Evolutionary conservation across 2,888 invertebrate species (phyloP), one percentile per base, ranked within the genome.

Genomic region (Leucophenga maculata): DNA sequence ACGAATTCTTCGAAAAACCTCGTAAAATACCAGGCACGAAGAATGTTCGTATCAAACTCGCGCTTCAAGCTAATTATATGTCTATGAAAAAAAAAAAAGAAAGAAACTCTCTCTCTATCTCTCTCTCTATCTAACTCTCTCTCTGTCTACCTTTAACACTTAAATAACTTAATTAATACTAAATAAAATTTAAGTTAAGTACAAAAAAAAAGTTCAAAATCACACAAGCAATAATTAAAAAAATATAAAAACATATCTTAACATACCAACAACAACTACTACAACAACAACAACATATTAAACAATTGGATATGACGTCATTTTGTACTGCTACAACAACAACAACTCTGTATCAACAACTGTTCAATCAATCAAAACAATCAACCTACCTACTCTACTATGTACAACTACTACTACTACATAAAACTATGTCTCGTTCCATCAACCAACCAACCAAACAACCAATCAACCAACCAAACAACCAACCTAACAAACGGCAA

Each of bases 291-390:
- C 60, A 55, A 67, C 18, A 57, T n/a, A 46, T 44, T 11, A 59
- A 72, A 71, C 72, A 75, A 79, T 81, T 85, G 83, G 84, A 82
- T 85, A 84, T 85, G 82, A 84, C 78, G 80, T 77, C 79, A 83
- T 83, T 84, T 85, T 84, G 77, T 84, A 74, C 54, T 54, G 6
- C 54, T 11, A 20, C 54, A 39, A 59, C 31, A 59, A 22, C 59
- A 9, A 60, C 60, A 39, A 60, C 18, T 54, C 54, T 54, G 22
- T 22, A 20, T 20, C 20, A 18, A 20, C 18, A 54, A 54, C 18
- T 18, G 16, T 16, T 52, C 39, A 32, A 60, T n/a, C 60, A 60
- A 54, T 22, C 39, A 39, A 54, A 54, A 14, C 50, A 50, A 59
- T 32, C 59, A 59, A 59, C 59, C 32, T 59, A 59, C 59, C 59